Conservation (phyloP, 2,797 vertebrate genomes). For the Muscicapa striata region DNA sequence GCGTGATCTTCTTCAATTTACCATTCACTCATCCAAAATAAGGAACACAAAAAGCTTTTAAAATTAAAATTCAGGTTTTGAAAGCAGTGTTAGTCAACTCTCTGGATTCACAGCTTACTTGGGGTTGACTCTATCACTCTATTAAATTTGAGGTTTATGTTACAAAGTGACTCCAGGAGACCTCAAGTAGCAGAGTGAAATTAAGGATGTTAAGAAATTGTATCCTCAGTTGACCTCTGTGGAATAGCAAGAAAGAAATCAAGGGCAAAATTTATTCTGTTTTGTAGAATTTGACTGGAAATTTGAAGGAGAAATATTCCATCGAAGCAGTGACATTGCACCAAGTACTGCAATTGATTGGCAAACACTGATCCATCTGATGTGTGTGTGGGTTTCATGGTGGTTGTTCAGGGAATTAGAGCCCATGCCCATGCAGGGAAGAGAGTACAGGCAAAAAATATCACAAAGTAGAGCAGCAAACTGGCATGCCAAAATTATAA, state of each 20-base stretch:
- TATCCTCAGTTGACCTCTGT: background rate
- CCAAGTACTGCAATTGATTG: background rate
- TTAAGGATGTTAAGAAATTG: background rate
- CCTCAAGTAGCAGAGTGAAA: background rate
- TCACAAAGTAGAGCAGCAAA: background rate
- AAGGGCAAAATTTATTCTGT: background rate
- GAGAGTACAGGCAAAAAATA: background rate
- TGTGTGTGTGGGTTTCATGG: background rate
- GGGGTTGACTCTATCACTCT: background rate
- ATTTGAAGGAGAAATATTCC: constrained; percentile 5
- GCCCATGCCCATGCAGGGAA: background rate
- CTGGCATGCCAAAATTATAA: background rate
- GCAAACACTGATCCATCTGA: background rate
- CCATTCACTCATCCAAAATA: constrained; percentile 7
- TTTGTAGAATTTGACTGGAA: background rate
- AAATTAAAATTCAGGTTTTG: constrained; percentile 35
- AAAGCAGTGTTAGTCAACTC: background rate
- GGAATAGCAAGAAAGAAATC: background rate
- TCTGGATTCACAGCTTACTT: background rate
- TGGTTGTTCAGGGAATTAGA: background rate
- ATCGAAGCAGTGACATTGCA: background rate
- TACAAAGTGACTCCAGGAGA: background rate
- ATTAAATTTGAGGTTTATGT: constrained; percentile 13
- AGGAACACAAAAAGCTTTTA: background rate
- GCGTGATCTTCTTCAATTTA: background rate